Base-by-base conservation (phyloP, 2,888 invertebrate genomes). In the Lasiommata megera region DNA sequence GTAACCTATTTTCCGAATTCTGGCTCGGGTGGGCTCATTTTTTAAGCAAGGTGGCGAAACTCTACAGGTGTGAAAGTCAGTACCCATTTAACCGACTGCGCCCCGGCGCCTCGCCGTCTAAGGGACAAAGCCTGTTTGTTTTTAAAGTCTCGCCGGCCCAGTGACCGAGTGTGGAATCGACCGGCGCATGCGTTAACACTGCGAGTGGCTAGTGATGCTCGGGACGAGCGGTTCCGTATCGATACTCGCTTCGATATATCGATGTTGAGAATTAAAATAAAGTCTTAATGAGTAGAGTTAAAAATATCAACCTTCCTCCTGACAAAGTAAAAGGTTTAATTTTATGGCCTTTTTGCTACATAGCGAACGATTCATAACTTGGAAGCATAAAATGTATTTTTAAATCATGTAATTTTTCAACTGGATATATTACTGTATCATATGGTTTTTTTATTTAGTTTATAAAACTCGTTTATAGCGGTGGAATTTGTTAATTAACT, bases 141-240 rank as follows among this genome's bases (percentile, higher is more conserved):
- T 86, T 84, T 76, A 74, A 74, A 79, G 71, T 72, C 73, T 74
- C 73, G 74, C 76, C 84, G 86, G 80, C 89, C 89, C 85, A 89
- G 74, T 89, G 89, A 88, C 89, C 88, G 88, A 89, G 78, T 88
- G 81, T 73, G 73, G 68, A 73, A 89, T 89, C 89, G 89, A 89
- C 88, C 86, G 81, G 72, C 88, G 89, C 88, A 83, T 75, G 89
- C 89, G 88, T 74, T 72, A 60, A 55, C 56, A 55, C 60, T 55
- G 57, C 55, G 52, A 55, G 54, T 47, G 40, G 51, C 44, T 52
- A 64, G 61, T 54, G 58, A 50, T 56, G 65, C 34, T 28, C 36
- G 17, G 46, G 38, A 18, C 56, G 54, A 60, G 53, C 47, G 18
- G 8, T 52, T 34, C 8, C 16, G 3, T 18, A 55, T 55, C 38